These are phyloP conservation scores for Speoplatyrhinus poulsoni DNA, from an alignment of 2,113 vertebrate species.

Conservation along the genomic window DNA sequence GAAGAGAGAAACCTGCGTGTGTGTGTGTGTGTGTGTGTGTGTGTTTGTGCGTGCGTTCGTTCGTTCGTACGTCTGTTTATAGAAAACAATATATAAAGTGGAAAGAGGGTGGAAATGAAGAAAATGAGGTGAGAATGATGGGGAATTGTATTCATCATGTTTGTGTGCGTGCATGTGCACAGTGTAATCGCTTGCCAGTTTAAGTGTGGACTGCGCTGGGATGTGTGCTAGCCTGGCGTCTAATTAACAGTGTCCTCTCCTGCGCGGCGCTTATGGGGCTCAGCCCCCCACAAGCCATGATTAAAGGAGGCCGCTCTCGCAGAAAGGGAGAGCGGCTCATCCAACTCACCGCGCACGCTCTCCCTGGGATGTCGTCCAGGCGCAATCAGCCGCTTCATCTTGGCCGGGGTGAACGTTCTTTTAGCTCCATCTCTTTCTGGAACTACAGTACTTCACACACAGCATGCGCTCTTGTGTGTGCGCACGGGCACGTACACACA, in stretches of 20 bases:
- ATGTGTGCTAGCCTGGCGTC: slow-evolving; percentile 65
- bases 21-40: slow-evolving; percentile 10
- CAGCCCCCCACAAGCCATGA: slow-evolving; percentile 70
- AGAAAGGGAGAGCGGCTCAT: slow-evolving; percentile 57
- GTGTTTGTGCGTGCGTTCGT: background rate
- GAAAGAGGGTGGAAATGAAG: background rate
- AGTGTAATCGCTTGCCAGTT: slow-evolving; percentile 42
- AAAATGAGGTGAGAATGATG: no score
- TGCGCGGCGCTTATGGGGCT: slow-evolving; percentile 54
- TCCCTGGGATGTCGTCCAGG: slow-evolving; percentile 52
- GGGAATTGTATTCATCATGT: background rate
- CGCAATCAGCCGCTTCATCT: slow-evolving; percentile 63
- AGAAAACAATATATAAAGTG: background rate
- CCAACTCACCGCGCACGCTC: slow-evolving; percentile 66
- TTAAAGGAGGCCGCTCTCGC: slow-evolving; percentile 77
- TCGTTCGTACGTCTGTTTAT: background rate
- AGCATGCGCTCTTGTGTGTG: slow-evolving; percentile 1
- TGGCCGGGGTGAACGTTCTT: slow-evolving; percentile 71
- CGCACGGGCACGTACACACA: slow-evolving; percentile 7
- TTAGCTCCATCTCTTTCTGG: slow-evolving; percentile 49
- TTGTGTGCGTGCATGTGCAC: slow-evolving; percentile 2
- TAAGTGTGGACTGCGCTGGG: slow-evolving; percentile 66
- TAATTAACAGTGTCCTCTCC: slow-evolving; percentile 76
- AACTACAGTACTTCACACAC: slow-evolving; percentile 40
- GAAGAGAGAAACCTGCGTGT: background rate